Evolutionary conservation across 1,140 invertebrate species (phyloP), one percentile per base, ranked within the genome.

Genomic region (Potamilus streckersoni): DNA sequence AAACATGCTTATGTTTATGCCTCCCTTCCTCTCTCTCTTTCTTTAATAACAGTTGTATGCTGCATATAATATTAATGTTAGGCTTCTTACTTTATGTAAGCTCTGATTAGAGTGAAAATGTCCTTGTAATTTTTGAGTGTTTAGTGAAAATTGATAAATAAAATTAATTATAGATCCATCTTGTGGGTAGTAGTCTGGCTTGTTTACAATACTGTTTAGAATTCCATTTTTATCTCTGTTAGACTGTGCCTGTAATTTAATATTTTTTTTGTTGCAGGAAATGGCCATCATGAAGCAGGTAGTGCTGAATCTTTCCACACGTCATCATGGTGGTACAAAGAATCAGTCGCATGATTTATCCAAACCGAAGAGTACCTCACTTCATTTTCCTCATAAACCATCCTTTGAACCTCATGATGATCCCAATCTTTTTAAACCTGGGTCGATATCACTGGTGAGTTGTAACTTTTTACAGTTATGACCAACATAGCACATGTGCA

Each of bases 241-340:
- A 49, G 4, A 11, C 38, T 49, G 0, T 49, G 11, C 38, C 38
- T 49, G 6, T 49, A 11, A 49, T 49, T 49, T 49, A n/a, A 66
- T 38, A 55, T 19, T 11, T 16, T 55, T 75, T 11, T 17, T 56
- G 55, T 71, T 78, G 12, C 74, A 86, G 82, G 85, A 88, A 69
- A 88, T 86, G 83, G 82, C 86, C 14, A 79, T 88, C 2, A 86
- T 88, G 84, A 88, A 88, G 62, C 85, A 88, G 49, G 85, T 88
- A 17, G 81, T 88, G 27, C 69, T 86, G 69, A 86, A 82, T 71
- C 74, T 87, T 57, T 85, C 86, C 1, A 81, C 79, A 55, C 78
- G 82, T 69, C 80, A 78, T 56, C 77, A 79, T 75, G 80, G 82
- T 65, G 73, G 79, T 3, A 80, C 81, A 38, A 83, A 86, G 57